A percentile compares a stretch with the other conserved stretches of the same genome.
phyloP scores from a whole-genome alignment of 2,888 invertebrate species.

The Ennomos quercinarius region DNA sequence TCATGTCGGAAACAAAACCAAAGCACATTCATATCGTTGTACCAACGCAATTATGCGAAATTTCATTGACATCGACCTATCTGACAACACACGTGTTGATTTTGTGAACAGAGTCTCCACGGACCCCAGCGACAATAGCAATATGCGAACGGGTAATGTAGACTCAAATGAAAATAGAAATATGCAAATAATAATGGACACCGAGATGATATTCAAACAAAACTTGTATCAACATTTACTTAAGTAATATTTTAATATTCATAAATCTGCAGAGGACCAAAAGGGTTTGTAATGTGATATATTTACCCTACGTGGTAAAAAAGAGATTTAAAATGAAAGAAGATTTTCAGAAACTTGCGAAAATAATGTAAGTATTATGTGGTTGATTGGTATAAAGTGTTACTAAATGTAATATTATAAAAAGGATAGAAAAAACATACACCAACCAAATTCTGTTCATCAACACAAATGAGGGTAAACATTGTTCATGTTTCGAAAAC shows the following conservation, averaged over 20 bases:
- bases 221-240: constrained; percentile 64
- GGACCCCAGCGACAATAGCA: constrained; percentile 56
- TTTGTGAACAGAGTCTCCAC: constrained; percentile 56
- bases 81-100: constrained; percentile 62
- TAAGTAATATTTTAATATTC: constrained; percentile 56
- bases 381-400: too few species aligned
- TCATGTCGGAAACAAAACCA: background rate
- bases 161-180: constrained; percentile 70
- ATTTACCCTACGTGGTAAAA: too few species aligned
- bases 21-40: constrained; percentile 32
- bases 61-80: constrained; percentile 51
- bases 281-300: constrained; percentile 1
- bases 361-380: too few species aligned
- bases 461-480: too few species aligned
- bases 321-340: too few species aligned
- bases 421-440: too few species aligned
- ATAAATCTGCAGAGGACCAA: constrained; percentile 54
- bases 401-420: too few species aligned
- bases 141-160: constrained; percentile 53
- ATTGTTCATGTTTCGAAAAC: too few species aligned
- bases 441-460: too few species aligned
- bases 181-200: constrained; percentile 74
- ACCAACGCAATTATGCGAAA: constrained; percentile 57
- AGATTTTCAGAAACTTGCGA: too few species aligned
- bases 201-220: constrained; percentile 70